These are phyloP conservation scores for Grammomys dolichurus DNA, from an alignment of 2,113 vertebrate species.

Conservation along the genomic window DNA sequence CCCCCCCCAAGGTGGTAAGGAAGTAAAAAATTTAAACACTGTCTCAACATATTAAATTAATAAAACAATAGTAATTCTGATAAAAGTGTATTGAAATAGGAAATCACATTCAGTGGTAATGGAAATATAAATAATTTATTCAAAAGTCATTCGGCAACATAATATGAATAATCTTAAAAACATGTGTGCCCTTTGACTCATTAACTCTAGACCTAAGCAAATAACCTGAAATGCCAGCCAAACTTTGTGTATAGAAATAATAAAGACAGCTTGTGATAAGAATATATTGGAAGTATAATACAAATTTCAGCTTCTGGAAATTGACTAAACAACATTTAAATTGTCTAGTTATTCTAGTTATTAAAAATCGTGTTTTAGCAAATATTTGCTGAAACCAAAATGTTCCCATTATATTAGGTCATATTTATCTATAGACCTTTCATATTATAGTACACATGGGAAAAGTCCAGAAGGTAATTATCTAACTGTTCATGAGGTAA, in stretches of 20 bases:
- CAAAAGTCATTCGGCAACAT: neutral
- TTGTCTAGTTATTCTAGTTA: neutral
- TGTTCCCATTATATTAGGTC: neutral
- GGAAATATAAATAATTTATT: conserved; percentile 1
- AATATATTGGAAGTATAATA: neutral
- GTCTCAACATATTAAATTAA: conserved; percentile 2
- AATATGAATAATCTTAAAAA: neutral
- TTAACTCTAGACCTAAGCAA: conserved; percentile 25
- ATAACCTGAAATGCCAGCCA: conserved; percentile 23
- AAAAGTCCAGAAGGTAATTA: neutral
- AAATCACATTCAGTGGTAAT: neutral
- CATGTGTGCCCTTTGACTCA: neutral
- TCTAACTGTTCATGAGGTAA: neutral
- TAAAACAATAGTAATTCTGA: conserved; percentile 38
- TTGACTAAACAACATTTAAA: neutral
- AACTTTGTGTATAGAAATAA: conserved; percentile 5
- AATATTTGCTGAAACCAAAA: conserved; percentile 43
- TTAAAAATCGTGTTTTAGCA: neutral
- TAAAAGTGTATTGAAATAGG: conserved; percentile 28
- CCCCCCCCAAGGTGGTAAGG: neutral
- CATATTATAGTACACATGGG: neutral
- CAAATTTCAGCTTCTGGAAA: conserved; percentile 16
- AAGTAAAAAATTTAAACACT: conserved; percentile 2
- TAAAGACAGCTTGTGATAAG: neutral
- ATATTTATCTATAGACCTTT: neutral